phyloP scores from a whole-genome alignment of 2,113 vertebrate species.

The Girardinichthys multiradiatus region DNA sequence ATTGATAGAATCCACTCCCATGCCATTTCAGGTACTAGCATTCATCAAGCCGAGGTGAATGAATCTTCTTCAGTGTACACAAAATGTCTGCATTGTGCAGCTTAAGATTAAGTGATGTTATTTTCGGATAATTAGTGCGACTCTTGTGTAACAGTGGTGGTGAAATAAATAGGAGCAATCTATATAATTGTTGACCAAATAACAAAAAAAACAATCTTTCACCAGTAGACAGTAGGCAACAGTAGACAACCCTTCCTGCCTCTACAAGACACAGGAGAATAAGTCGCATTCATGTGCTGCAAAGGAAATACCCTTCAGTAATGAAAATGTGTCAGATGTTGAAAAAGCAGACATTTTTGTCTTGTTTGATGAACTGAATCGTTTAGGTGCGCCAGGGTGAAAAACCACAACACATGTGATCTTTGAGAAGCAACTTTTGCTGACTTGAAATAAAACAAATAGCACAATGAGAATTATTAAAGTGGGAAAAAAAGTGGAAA shows the following conservation, averaged over 20 bases:
- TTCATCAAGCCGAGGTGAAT: neutral
- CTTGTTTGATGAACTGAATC: no score
- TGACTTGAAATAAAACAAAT: neutral
- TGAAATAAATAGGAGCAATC: no score
- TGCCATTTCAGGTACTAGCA: neutral
- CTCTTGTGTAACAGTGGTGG: neutral
- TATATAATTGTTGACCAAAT: no score
- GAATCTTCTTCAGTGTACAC: neutral
- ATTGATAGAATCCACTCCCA: neutral
- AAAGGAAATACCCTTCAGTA: neutral
- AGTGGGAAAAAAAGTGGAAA: neutral
- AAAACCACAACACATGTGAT: neutral
- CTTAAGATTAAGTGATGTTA: neutral
- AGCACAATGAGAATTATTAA: neutral
- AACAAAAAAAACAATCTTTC: neutral
- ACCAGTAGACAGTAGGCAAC: no score
- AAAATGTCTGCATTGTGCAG: neutral
- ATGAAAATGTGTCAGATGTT: neutral
- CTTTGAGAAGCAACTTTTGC: no score
- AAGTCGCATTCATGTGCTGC: neutral
- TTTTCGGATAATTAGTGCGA: neutral
- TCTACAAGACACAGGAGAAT: no score
- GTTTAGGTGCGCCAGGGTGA: no score
- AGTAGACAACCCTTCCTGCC: no score
- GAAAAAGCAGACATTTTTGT: neutral